phyloP scores from a whole-genome alignment of 1,140 invertebrate species.

The Microplitis demolitor region DNA sequence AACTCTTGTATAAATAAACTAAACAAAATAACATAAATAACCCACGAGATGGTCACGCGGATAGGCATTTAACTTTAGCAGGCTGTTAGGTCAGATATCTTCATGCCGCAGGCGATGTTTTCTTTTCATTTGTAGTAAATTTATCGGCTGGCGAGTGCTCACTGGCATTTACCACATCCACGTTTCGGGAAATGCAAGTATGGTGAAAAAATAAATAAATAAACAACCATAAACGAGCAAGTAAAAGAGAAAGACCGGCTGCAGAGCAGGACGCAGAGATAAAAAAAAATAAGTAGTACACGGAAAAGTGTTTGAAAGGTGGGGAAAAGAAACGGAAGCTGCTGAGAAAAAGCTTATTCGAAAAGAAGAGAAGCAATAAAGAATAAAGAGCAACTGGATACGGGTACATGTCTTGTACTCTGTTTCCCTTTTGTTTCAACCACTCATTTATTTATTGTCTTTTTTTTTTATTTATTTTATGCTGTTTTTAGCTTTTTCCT shows the following conservation, averaged over 20 bases:
- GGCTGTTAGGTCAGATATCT: slow-evolving; percentile 27
- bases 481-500: slow-evolving; percentile 23
- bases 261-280: too few relatives aligned
- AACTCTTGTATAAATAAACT: not conserved
- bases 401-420: slow-evolving; percentile 23
- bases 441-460: slow-evolving; percentile 38
- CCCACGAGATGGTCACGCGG: not conserved
- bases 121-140: slow-evolving; percentile 45
- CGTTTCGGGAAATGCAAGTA: not conserved
- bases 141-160: slow-evolving; percentile 36
- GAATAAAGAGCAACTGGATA: slow-evolving; percentile 30
- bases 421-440: slow-evolving; percentile 5
- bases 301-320: not conserved
- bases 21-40: not conserved
- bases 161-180: not conserved
- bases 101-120: slow-evolving; percentile 35
- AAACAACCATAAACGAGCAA: too few relatives aligned
- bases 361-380: not conserved
- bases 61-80: slow-evolving; percentile 20
- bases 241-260: too few relatives aligned
- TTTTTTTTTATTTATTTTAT: not conserved
- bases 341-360: too few relatives aligned
- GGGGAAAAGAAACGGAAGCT: slow-evolving; percentile 6
- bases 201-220: too few relatives aligned
- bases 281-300: not conserved